phyloP scores from a whole-genome alignment of 1,140 invertebrate genomes.

The Leguminivora glycinivorella region DNA sequence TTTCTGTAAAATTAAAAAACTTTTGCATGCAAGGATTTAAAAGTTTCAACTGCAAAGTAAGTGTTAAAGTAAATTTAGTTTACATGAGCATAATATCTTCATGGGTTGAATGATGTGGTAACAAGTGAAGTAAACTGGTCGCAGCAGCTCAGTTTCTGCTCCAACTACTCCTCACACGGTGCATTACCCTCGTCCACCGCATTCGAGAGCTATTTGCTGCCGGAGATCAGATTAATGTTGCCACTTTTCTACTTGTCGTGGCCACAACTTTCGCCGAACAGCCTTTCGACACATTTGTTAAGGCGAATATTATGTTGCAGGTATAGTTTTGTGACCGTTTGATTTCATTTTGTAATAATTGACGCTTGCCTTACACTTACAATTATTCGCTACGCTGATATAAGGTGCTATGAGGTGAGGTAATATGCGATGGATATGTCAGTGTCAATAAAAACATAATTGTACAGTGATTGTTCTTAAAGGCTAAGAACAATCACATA shows the following conservation, averaged over 20 bases:
- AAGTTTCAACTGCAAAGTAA: too few relatives aligned
- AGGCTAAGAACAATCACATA: too few relatives aligned
- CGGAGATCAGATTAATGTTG: slow-evolving; percentile 71
- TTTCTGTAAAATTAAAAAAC: too few relatives aligned
- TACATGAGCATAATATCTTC: background rate
- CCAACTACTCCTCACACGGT: slow-evolving; percentile 63
- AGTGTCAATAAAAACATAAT: too few relatives aligned
- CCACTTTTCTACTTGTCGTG: slow-evolving; percentile 67
- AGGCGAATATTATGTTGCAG: background rate
- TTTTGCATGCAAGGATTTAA: too few relatives aligned
- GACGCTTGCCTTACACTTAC: too few relatives aligned
- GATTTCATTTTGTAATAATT: too few relatives aligned
- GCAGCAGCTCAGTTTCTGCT: slow-evolving; percentile 56
- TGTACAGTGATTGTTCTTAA: too few relatives aligned
- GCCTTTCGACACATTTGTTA: slow-evolving; percentile 17
- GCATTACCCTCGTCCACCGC: slow-evolving; percentile 70
- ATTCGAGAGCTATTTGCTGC: slow-evolving; percentile 69
- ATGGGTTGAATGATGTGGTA: background rate
- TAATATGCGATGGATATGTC: too few relatives aligned
- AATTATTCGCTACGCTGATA: too few relatives aligned
- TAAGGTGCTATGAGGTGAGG: too few relatives aligned
- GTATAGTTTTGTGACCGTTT: background rate
- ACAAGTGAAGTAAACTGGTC: slow-evolving; percentile 36
- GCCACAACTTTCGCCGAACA: slow-evolving; percentile 37
- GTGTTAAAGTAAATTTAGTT: too few relatives aligned